Evolutionary conservation across 2,888 invertebrate species (phyloP).

Genomic region (Agonum fuliginosum): DNA sequence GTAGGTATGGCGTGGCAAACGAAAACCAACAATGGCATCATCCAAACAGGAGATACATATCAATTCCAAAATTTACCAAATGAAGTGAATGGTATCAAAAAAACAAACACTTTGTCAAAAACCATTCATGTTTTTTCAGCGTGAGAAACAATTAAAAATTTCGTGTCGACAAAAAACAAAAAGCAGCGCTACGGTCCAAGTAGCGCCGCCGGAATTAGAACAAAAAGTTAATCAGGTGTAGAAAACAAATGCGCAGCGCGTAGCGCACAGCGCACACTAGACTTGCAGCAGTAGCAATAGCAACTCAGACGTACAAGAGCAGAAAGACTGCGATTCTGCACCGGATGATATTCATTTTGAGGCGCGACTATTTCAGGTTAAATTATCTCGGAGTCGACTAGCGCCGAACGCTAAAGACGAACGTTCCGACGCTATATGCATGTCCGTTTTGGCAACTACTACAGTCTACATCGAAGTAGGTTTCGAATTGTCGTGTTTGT

Average conservation of each 20-base stretch:
- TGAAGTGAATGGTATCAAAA: slow-evolving; percentile 20
- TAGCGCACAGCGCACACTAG: slow-evolving; percentile 21
- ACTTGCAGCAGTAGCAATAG: not conserved
- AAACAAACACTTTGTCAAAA: slow-evolving; percentile 30
- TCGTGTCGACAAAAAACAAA: slow-evolving; percentile 27
- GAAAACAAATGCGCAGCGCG: slow-evolving; percentile 51
- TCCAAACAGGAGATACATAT: slow-evolving; percentile 2
- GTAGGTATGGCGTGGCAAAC: too few species aligned
- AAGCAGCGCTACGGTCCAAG: slow-evolving; percentile 46
- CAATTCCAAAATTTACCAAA: not conserved
- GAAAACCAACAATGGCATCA: too few species aligned
- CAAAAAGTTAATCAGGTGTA: slow-evolving; percentile 55
- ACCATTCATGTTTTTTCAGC: slow-evolving; percentile 46
- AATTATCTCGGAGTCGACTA: slow-evolving; percentile 46
- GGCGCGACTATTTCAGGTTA: slow-evolving; percentile 52
- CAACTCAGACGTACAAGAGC: slow-evolving; percentile 23
- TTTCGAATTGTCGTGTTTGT: too few species aligned
- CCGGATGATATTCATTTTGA: slow-evolving; percentile 50
- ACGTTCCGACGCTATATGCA: not conserved
- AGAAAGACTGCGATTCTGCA: slow-evolving; percentile 45
- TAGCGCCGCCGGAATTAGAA: slow-evolving; percentile 40
- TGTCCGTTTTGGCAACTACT: slow-evolving; percentile 39
- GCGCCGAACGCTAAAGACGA: not conserved
- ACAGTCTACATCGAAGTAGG: too few species aligned
- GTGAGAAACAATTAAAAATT: slow-evolving; percentile 56